A percentile compares a stretch with the other conserved stretches of the same genome.
Evolutionary conservation across 2,113 vertebrate species (phyloP).

Genomic region (Podarcis raffonei): DNA sequence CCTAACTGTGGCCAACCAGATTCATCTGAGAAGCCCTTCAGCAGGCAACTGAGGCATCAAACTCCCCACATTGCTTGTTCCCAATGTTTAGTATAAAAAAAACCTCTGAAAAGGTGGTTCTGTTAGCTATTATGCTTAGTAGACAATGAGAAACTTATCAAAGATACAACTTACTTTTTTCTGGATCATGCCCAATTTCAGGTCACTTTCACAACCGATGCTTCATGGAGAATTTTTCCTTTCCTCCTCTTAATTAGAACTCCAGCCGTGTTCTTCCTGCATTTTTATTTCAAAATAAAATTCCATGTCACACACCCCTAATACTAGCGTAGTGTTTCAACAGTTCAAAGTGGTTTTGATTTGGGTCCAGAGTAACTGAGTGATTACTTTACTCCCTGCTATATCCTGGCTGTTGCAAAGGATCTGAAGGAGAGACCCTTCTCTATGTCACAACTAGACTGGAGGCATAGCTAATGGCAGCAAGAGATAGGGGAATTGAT

Average conservation of each 20-base stretch:
- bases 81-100: not conserved
- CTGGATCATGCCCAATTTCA: not conserved
- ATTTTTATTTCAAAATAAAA: not conserved
- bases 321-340: not conserved
- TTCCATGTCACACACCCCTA: not conserved
- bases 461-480: no score
- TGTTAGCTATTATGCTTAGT: not conserved
- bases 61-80: not conserved
- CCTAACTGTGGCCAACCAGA: not conserved
- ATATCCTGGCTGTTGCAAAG: not conserved
- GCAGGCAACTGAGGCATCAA: not conserved
- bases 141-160: not conserved
- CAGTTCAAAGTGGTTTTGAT: not conserved
- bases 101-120: not conserved
- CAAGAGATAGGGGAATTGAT: no score
- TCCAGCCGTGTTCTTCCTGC: not conserved
- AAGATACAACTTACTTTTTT: not conserved
- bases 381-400: no score
- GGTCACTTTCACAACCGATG: not conserved
- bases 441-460: no score
- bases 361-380: no score
- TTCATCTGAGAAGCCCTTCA: not conserved
- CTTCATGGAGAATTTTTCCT: no score
- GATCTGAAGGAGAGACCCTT: not conserved
- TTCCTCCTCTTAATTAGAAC: no score